Base-by-base conservation (phyloP, 2,113 vertebrate genomes). In the Rutilus rutilus region DNA sequence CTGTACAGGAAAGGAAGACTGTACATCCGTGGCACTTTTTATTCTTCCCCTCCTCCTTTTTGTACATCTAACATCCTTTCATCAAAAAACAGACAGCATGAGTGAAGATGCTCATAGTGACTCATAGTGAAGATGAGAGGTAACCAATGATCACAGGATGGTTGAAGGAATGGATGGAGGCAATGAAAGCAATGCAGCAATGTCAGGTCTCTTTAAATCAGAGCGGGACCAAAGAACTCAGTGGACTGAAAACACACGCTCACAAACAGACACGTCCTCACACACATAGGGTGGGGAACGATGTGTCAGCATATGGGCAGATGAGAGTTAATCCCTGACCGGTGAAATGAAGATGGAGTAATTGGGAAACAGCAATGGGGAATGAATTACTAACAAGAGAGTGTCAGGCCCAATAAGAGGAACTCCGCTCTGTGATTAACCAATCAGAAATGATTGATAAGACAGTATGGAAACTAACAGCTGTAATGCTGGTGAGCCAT, bases 341-440 rank as follows among this genome's bases (percentile, higher is more conserved):
- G 33, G 21, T 77, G 79, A 59, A 86, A 86, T 86, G 45, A 76
- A 76, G 69, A 75, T 76, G 57, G 78, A 79, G 65, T 78, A 84
- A 87, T 62, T 73, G 64, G 65, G 39, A 27, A 79, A 78, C 47
- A 73, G 59, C 57, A 50, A 74, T 88, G 80, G 23, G 65, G 73
- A 69, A 79, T 86, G 23, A 83, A 86, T 86, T 36, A 82, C 50
- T 88, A 73, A 85, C 27, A 65, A 80, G 45, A 27, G 39, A 81
- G 82, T 86, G 82, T 36, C 86, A 74, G 83, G 59, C 23, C 79
- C 73, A 86, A 78, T 77, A 25, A 79, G 54, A 83, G 25, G 25
- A 81, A 62, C 30, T 79, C 21, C n/a, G 52, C 39, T 57, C 54
- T 73, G 27, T 52, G 57, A 81, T 85, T 78, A 67, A 85, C 78